These are phyloP conservation scores for Muraenolepis orangiensis DNA, from an alignment of 2,797 vertebrate species.

Conservation along the genomic window DNA sequence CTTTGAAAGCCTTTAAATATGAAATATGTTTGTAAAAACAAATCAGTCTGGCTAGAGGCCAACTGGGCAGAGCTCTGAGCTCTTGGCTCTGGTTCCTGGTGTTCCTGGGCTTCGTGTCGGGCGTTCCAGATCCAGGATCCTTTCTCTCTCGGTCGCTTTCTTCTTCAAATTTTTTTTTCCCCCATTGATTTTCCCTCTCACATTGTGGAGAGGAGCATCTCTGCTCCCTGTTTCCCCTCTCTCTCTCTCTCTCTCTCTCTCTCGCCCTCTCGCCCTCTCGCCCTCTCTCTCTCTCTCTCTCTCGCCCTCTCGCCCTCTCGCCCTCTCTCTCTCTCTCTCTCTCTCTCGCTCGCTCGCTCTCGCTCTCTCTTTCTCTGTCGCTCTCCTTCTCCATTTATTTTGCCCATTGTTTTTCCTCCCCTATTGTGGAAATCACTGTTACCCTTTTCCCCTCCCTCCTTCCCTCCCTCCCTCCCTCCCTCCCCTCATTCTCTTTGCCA, in stretches of 20 bases:
- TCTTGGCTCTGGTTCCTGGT: background rate
- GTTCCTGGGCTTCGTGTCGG: background rate
- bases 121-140: background rate
- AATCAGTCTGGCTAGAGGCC: background rate
- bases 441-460: background rate
- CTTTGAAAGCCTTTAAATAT: background rate
- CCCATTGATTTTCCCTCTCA: background rate
- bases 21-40: background rate
- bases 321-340: background rate
- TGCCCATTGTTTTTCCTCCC: background rate
- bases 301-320: background rate
- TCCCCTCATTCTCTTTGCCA: background rate
- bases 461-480: background rate
- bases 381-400: background rate
- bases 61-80: background rate
- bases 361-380: background rate
- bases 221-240: background rate
- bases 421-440: background rate
- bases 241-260: background rate
- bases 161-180: background rate
- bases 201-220: background rate
- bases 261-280: background rate
- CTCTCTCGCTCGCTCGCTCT: background rate
- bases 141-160: background rate
- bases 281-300: background rate